A percentile compares a stretch with the other conserved stretches of the same genome.
These are phyloP conservation scores for Microcebus lehilahytsara DNA, from an alignment of 2,113 vertebrate genomes.

Conservation along the genomic window DNA sequence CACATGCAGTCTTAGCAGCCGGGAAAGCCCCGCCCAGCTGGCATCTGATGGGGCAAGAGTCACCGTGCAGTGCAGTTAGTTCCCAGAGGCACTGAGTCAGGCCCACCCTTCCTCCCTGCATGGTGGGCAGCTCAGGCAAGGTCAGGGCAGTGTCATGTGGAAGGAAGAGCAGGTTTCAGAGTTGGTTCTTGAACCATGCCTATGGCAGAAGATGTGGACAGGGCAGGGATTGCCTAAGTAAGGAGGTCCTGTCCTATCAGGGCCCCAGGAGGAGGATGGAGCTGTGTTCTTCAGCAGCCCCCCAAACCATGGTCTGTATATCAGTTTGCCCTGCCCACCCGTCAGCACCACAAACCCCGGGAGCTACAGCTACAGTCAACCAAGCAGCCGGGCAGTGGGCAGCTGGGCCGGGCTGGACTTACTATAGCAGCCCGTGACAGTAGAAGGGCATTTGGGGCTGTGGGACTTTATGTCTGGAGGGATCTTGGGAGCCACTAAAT, in stretches of 20 bases:
- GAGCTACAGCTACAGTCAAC: constrained; percentile 91
- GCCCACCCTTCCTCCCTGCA: constrained; percentile 16
- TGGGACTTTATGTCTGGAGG: constrained; percentile 99
- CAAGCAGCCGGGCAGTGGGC: constrained; percentile 90
- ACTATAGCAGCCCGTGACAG: constrained; percentile 98
- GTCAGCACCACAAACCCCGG: constrained; percentile 88
- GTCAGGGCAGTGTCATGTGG: background rate
- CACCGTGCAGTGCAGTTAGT: constrained; percentile 76
- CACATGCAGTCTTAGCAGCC: constrained; percentile 69
- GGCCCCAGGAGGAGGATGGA: constrained; percentile 25
- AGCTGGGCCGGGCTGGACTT: constrained; percentile 92
- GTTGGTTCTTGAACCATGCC: background rate
- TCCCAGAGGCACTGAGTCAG: constrained; percentile 24
- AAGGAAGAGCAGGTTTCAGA: constrained; percentile 2
- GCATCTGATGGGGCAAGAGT: constrained; percentile 12
- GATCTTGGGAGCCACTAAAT: constrained; percentile 94
- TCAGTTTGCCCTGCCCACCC: constrained; percentile 83
- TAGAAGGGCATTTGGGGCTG: constrained; percentile 99
- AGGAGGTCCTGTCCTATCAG: background rate
- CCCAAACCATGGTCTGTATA: constrained; percentile 77
- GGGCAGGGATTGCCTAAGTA: constrained; percentile 16
- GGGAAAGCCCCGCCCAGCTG: constrained; percentile 54
- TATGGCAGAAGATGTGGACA: background rate
- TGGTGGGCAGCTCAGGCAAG: constrained; percentile 39
- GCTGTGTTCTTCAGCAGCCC: constrained; percentile 69